A percentile compares a stretch with the other conserved stretches of the same genome.
phyloP scores from a whole-genome alignment of 2,113 vertebrate species.

The Cryptotis parvus region DNA sequence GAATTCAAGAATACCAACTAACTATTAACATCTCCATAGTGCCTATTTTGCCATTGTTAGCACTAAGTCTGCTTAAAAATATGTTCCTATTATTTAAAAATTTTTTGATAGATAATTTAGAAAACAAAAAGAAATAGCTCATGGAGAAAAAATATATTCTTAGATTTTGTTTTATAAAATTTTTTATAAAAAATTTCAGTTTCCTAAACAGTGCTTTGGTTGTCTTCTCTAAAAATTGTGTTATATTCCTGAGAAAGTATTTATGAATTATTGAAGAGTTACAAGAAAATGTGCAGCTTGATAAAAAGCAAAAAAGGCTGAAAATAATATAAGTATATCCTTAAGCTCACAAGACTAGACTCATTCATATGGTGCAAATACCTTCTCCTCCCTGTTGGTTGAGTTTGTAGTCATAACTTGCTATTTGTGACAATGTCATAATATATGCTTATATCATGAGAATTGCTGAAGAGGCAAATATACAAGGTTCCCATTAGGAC shows the following conservation, averaged over 20 bases:
- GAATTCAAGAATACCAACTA: neutral
- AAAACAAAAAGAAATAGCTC: neutral
- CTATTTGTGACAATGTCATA: neutral
- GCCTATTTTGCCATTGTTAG: neutral
- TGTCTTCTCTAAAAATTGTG: neutral
- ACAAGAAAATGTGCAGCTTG: neutral
- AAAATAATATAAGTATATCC: neutral
- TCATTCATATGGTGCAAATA: rapidly evolving
- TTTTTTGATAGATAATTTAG: neutral
- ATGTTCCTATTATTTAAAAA: neutral
- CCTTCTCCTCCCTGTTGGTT: rapidly evolving
- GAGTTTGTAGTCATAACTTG: neutral
- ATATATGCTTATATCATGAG: rapidly evolving
- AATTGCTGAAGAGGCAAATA: neutral
- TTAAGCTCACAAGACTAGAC: neutral
- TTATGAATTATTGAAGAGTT: neutral
- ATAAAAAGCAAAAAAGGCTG: neutral
- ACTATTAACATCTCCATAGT: neutral
- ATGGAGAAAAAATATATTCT: neutral
- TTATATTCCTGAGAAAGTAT: neutral
- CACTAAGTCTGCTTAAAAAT: neutral
- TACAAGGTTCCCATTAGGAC: rapidly evolving
- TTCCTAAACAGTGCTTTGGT: neutral
- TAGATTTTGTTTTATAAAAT: neutral
- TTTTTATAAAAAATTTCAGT: neutral